phyloP scores from a whole-genome alignment of 2,113 vertebrate genomes.

The Corythoichthys haematopterus region DNA sequence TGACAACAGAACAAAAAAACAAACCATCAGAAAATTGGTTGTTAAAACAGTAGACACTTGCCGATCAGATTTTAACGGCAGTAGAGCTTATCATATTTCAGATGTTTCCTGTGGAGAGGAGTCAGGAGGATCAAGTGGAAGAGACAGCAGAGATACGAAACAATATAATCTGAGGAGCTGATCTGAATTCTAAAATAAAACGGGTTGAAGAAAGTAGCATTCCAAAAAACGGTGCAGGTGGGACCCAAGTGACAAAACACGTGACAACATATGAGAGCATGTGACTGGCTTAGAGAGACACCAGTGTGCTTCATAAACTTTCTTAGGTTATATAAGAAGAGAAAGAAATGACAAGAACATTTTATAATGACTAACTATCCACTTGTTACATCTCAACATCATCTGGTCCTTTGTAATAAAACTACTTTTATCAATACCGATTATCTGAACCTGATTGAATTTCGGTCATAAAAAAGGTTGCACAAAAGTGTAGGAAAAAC shows the following conservation, averaged over 20 bases:
- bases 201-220: not conserved
- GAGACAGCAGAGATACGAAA: not conserved
- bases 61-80: not conserved
- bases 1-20: not conserved
- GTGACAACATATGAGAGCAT: not conserved
- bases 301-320: not conserved
- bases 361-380: slow-evolving; percentile 14
- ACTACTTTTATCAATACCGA: not conserved
- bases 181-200: slow-evolving; percentile 1
- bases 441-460: not conserved
- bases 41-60: not conserved
- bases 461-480: slow-evolving; percentile 4
- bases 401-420: not conserved
- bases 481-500: not conserved
- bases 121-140: not conserved
- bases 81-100: not conserved
- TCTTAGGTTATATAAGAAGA: slow-evolving; percentile 45
- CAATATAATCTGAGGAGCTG: not conserved
- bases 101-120: not conserved
- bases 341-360: slow-evolving; percentile 32
- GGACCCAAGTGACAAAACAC: not conserved
- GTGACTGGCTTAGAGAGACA: not conserved
- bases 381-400: not conserved
- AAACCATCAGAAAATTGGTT: not conserved
- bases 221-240: not conserved